phyloP scores from a whole-genome alignment of 2,888 invertebrate species.

The Nipponacmea schrenckii region DNA sequence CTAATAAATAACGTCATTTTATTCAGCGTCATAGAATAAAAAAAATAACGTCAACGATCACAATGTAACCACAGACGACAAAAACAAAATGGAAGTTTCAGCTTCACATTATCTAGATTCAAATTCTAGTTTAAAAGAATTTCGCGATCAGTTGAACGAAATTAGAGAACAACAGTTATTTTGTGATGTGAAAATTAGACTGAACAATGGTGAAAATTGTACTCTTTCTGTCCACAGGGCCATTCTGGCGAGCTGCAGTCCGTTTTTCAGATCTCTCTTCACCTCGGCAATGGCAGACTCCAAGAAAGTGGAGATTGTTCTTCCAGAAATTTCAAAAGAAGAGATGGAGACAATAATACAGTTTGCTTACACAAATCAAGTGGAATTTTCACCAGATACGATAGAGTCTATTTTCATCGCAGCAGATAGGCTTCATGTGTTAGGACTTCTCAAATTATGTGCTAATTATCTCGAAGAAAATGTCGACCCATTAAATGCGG shows the following conservation, averaged over 20 bases:
- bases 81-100: too few species aligned
- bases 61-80: too few species aligned
- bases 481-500: slow-evolving; percentile 81
- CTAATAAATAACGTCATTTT: too few species aligned
- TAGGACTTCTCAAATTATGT: slow-evolving; percentile 84
- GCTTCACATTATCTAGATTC: background rate
- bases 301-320: slow-evolving; percentile 36
- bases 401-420: slow-evolving; percentile 78
- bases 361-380: slow-evolving; percentile 80
- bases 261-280: slow-evolving; percentile 88
- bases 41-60: too few species aligned
- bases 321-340: slow-evolving; percentile 42
- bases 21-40: too few species aligned
- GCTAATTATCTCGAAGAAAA: slow-evolving; percentile 79
- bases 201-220: slow-evolving; percentile 78
- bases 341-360: slow-evolving; percentile 62
- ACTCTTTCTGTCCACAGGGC: slow-evolving; percentile 81
- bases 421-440: slow-evolving; percentile 80
- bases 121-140: slow-evolving; percentile 11
- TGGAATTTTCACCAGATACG: slow-evolving; percentile 75
- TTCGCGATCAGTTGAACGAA: slow-evolving; percentile 58
- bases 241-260: slow-evolving; percentile 78
- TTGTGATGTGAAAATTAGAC: slow-evolving; percentile 79
- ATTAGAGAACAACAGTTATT: slow-evolving; percentile 71
- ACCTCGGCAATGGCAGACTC: slow-evolving; percentile 78